These are phyloP conservation scores for Rhynchotus rufescens DNA, from an alignment of 2,797 vertebrate species.

Conservation along the genomic window DNA sequence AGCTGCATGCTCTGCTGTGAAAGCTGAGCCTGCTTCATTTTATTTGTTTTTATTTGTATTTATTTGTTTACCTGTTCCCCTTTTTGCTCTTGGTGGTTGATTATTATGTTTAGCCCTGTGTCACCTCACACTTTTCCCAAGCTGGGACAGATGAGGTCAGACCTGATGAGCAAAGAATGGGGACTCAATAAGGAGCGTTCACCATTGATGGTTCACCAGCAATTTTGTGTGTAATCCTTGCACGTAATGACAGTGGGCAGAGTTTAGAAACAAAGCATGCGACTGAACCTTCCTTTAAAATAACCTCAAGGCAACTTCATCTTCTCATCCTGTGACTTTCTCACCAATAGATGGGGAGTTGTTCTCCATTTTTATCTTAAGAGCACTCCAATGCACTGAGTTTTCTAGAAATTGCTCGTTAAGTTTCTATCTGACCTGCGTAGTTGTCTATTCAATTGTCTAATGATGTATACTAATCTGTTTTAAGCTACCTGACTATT, in stretches of 20 bases:
- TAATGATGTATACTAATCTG: neutral
- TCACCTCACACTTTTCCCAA: neutral
- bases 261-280: neutral
- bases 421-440: conserved; percentile 11
- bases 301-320: neutral
- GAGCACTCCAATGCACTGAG: neutral
- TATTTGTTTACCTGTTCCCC: neutral
- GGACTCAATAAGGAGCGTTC: neutral
- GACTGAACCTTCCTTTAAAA: neutral
- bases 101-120: neutral
- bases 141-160: neutral
- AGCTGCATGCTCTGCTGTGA: neutral
- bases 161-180: neutral
- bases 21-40: neutral
- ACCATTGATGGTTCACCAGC: accelerated
- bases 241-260: neutral
- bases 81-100: neutral
- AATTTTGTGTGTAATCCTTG: neutral
- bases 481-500: conserved; percentile 63
- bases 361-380: neutral
- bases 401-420: neutral
- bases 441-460: neutral
- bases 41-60: neutral
- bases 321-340: neutral
- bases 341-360: neutral